These are phyloP conservation scores for Siniperca obscura DNA, from an alignment of 2,797 vertebrate genomes.

Conservation along the genomic window DNA sequence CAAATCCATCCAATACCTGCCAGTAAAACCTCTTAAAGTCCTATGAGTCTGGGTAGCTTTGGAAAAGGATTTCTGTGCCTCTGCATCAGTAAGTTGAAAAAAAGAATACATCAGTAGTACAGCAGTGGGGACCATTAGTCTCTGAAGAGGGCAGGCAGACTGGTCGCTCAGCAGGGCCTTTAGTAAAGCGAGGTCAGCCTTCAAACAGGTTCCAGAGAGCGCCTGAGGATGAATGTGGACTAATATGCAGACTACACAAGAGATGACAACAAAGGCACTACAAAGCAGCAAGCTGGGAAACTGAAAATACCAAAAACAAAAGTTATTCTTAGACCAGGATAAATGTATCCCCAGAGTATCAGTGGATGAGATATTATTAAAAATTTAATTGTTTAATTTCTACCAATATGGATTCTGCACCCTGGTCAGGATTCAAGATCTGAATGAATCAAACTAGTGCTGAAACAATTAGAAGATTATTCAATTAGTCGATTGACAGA, in stretches of 20 bases:
- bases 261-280: background rate
- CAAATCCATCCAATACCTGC: background rate
- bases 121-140: slow-evolving; percentile 7
- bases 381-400: background rate
- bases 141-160: slow-evolving; percentile 26
- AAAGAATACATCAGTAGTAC: background rate
- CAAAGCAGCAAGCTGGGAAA: background rate
- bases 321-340: background rate
- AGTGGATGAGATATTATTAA: background rate
- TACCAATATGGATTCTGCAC: background rate
- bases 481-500: background rate
- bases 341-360: background rate
- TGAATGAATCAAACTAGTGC: background rate
- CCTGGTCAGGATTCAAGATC: background rate
- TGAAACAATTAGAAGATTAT: background rate
- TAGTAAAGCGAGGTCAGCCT: slow-evolving; percentile 19
- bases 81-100: slow-evolving; percentile 13
- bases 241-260: background rate
- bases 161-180: slow-evolving; percentile 11
- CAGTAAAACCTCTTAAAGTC: background rate
- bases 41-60: background rate
- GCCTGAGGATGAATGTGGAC: slow-evolving; percentile 11
- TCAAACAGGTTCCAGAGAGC: slow-evolving; percentile 25
- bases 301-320: background rate
- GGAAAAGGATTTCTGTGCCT: background rate